These are phyloP conservation scores for Dasyurus viverrinus DNA, from an alignment of 2,113 vertebrate species.

Conservation along the genomic window DNA sequence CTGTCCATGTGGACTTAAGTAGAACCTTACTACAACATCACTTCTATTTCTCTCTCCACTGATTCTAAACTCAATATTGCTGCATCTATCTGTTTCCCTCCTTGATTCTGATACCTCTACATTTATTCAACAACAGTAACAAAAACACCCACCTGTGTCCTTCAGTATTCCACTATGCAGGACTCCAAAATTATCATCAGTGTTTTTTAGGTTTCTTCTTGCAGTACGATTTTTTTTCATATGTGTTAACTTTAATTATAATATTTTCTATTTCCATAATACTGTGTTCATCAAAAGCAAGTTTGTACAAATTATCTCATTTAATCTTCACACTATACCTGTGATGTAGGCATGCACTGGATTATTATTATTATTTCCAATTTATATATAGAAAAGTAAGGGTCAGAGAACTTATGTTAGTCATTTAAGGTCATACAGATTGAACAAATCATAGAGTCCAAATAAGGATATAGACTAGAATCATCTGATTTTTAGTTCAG, in stretches of 20 bases:
- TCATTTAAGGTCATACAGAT: not conserved
- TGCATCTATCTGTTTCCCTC: not conserved
- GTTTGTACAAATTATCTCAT: not conserved
- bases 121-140: not conserved
- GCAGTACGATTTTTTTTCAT: not conserved
- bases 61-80: not conserved
- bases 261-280: not conserved
- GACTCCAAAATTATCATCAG: not conserved
- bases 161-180: not conserved
- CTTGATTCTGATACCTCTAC: not conserved
- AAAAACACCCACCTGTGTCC: not conserved
- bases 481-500: not conserved
- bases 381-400: constrained; percentile 35
- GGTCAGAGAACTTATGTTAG: not conserved
- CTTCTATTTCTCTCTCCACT: not conserved
- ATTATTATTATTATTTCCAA: constrained; percentile 3
- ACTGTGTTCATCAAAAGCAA: not conserved
- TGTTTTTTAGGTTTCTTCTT: not conserved
- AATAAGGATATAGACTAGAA: not conserved
- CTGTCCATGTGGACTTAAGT: not conserved
- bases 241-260: not conserved
- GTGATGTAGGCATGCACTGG: not conserved
- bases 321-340: not conserved
- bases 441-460: not conserved
- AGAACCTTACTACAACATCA: not conserved